A percentile compares a stretch with the other conserved stretches of the same genome.
Conservation (phyloP, 2,113 vertebrate species). For the Crotalus horridus region DNA sequence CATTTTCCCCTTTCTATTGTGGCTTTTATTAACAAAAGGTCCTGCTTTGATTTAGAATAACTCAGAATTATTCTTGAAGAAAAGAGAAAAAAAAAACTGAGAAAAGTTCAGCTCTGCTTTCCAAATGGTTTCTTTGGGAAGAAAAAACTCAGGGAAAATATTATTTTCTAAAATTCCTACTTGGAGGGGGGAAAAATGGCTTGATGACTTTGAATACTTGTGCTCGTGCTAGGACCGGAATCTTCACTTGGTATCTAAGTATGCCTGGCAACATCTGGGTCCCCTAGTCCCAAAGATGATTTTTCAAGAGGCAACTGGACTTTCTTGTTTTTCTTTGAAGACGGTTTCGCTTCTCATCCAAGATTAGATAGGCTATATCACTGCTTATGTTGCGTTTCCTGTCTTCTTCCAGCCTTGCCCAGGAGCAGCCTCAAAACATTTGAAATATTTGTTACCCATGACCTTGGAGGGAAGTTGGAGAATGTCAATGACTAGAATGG, state of each 20-base stretch:
- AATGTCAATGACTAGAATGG: background rate
- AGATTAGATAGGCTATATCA: too few relatives aligned
- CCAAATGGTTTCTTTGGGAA: background rate
- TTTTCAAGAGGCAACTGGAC: too few relatives aligned
- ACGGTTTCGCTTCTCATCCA: too few relatives aligned
- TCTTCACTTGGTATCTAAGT: background rate
- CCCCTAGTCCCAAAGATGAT: too few relatives aligned
- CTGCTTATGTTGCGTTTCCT: background rate
- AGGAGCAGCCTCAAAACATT: background rate
- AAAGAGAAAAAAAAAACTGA: background rate
- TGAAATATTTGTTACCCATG: background rate
- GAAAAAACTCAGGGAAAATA: conserved; percentile 6
- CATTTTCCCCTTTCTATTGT: background rate
- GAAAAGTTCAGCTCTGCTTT: background rate
- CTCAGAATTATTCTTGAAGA: background rate
- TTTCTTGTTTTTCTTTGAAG: too few relatives aligned
- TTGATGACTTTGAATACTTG: background rate
- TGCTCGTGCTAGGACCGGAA: background rate
- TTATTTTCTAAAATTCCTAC: background rate
- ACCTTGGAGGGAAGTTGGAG: background rate
- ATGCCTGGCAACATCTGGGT: background rate
- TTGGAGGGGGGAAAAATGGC: background rate
- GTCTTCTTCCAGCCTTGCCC: background rate
- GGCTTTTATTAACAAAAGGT: background rate
- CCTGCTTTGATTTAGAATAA: background rate